Evolutionary conservation across 2,888 invertebrate species (phyloP), one percentile per base, ranked within the genome.

Genomic region (Tetrapedia diversipes): DNA sequence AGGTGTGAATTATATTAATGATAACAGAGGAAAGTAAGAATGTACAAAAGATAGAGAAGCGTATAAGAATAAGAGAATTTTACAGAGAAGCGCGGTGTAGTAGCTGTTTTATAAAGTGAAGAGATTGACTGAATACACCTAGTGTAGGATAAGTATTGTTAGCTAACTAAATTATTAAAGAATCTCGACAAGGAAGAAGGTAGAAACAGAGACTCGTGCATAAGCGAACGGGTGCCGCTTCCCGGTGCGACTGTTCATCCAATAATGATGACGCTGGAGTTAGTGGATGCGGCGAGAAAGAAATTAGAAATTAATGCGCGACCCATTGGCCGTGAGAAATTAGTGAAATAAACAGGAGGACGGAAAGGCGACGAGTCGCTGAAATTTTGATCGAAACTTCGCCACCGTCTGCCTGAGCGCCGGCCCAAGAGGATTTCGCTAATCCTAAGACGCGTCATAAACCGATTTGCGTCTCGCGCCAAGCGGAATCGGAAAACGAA

Each of bases 361-460:
- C n/a, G 47, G 53, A 63, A 66, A 63, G 63, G 16, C 60, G 51
- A 37, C 37, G 41, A 43, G 24, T 37, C 45, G 29, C 49, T 84
- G 73, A 81, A 83, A 84, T 77, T 83, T 83, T 80, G 68, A 83
- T 82, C 70, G 71, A 68, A 34, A 53, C 64, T n/a, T n/a, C 45
- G 45, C 43, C n/a, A 34, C 47, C 16, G 71, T 41, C 54, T 51
- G 56, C n/a, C n/a, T n/a, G 51, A 60, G 32, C 34, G 32, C 19
- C 51, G 61, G 66, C 57, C 63, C 74, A 79, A 73, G 82, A 67
- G 65, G 63, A 64, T 63, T 72, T 66, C 71, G 49, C 60, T 82
- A 80, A 84, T 84, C 80, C 82, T 78, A 74, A 84, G 82, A 81
- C 59, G 85, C 77, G 79, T 77, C 61, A 80, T 80, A 80, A 85